Evolutionary conservation across 1,140 invertebrate genomes (phyloP).

Genomic region (Drosophila arawakana): DNA sequence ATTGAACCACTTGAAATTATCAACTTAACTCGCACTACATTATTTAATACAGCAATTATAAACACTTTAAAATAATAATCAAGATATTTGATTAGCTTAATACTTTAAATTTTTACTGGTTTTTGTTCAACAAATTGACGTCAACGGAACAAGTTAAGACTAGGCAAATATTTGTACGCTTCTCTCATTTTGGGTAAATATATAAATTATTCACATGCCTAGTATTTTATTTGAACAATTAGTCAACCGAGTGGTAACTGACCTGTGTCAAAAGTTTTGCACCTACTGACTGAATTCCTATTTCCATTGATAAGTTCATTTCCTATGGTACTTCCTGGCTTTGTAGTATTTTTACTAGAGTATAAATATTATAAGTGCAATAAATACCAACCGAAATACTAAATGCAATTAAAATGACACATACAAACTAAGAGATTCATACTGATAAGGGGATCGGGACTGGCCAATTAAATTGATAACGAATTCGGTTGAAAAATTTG

Average conservation of each 20-base stretch:
- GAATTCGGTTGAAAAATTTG: slow-evolving; percentile 54
- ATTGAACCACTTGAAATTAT: background rate
- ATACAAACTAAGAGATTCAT: slow-evolving; percentile 37
- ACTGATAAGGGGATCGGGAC: background rate
- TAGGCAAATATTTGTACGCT: slow-evolving; percentile 22
- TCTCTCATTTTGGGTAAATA: background rate
- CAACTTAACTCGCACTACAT: background rate
- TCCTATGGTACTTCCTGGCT: slow-evolving; percentile 56
- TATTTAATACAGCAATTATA: slow-evolving; percentile 3
- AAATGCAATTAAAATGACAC: slow-evolving; percentile 58
- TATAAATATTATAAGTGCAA: slow-evolving; percentile 46
- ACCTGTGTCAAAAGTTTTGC: slow-evolving; percentile 51
- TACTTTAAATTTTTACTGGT: background rate
- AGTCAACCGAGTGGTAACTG: slow-evolving; percentile 27
- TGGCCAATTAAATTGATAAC: slow-evolving; percentile 34
- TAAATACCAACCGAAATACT: slow-evolving; percentile 49
- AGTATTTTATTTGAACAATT: slow-evolving; percentile 7
- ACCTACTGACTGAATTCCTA: slow-evolving; percentile 45
- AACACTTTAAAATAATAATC: slow-evolving; percentile 6
- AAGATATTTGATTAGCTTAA: slow-evolving; percentile 5
- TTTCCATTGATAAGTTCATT: slow-evolving; percentile 65
- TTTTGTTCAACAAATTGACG: slow-evolving; percentile 25
- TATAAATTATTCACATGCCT: slow-evolving; percentile 19
- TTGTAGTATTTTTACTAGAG: slow-evolving; percentile 28
- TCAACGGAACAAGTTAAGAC: slow-evolving; percentile 29